Percentiles rank a stretch among this genome's conserved stretches.
phyloP scores from a whole-genome alignment of 2,113 vertebrate species.

The Heliornis fulica region DNA sequence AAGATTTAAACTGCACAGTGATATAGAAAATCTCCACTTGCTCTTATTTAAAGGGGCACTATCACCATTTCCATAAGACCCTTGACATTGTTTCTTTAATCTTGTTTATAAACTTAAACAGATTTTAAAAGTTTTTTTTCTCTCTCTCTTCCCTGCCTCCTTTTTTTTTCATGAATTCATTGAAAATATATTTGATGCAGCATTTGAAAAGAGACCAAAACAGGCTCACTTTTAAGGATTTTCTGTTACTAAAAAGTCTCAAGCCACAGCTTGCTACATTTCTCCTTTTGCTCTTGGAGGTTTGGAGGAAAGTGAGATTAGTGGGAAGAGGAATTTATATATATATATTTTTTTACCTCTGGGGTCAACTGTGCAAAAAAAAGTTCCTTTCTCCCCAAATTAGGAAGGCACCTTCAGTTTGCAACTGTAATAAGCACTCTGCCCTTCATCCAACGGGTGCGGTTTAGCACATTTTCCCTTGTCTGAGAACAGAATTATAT shows the following conservation, averaged over 20 bases:
- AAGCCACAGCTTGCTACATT: conserved; percentile 39
- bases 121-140: conserved; percentile 68
- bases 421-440: too few relatives aligned
- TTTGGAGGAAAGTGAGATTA: conserved; percentile 41
- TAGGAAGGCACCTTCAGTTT: too few relatives aligned
- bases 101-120: conserved; percentile 80
- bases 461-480: neutral
- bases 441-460: neutral
- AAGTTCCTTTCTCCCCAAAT: too few relatives aligned
- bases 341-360: neutral
- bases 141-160: neutral
- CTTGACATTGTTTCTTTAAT: conserved; percentile 78
- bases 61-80: conserved; percentile 75
- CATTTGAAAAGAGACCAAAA: conserved; percentile 66
- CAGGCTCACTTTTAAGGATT: conserved; percentile 67
- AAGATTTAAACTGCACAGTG: conserved; percentile 84
- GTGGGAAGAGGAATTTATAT: neutral
- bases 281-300: conserved; percentile 52
- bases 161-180: conserved; percentile 50
- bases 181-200: conserved; percentile 71
- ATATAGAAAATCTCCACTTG: conserved; percentile 81
- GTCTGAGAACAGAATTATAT: neutral
- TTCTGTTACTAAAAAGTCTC: conserved; percentile 65
- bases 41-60: conserved; percentile 76
- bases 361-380: neutral